A percentile compares a stretch with the other conserved stretches of the same genome.
Evolutionary conservation across 2,113 vertebrate species (phyloP).

Genomic region (Manacus vitellinus): DNA sequence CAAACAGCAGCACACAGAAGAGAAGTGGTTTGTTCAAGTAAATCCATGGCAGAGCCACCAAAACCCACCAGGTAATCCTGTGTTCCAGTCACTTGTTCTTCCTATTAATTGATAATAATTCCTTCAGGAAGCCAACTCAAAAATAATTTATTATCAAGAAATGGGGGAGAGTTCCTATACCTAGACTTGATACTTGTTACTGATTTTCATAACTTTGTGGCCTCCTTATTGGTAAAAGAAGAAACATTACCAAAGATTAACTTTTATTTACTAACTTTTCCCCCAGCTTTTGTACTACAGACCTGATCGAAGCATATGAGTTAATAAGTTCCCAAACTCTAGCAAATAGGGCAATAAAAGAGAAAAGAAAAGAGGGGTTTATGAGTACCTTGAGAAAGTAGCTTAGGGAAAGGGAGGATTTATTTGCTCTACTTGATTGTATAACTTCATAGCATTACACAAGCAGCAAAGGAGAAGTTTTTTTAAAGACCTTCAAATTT

Average conservation of each 20-base stretch:
- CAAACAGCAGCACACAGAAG: not conserved
- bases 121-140: not conserved
- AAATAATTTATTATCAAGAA: not conserved
- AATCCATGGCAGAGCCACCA: not conserved
- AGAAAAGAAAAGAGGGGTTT: not conserved
- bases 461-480: not conserved
- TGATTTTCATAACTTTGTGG: not conserved
- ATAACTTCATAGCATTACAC: not conserved
- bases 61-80: not conserved
- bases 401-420: not conserved
- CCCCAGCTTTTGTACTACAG: not conserved
- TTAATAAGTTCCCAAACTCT: not conserved
- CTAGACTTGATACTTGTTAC: not conserved
- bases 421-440: not conserved
- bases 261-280: not conserved
- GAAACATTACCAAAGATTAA: not conserved
- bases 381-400: not conserved
- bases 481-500: not conserved
- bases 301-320: not conserved
- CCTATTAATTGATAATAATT: not conserved
- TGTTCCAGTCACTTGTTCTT: not conserved
- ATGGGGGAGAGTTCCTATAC: not conserved
- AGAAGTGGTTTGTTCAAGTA: not conserved
- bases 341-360: not conserved
- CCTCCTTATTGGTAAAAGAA: not conserved